Evolutionary conservation across 2,888 invertebrate species (phyloP), one percentile per base, ranked within the genome.

Genomic region (Tinea pellionella): DNA sequence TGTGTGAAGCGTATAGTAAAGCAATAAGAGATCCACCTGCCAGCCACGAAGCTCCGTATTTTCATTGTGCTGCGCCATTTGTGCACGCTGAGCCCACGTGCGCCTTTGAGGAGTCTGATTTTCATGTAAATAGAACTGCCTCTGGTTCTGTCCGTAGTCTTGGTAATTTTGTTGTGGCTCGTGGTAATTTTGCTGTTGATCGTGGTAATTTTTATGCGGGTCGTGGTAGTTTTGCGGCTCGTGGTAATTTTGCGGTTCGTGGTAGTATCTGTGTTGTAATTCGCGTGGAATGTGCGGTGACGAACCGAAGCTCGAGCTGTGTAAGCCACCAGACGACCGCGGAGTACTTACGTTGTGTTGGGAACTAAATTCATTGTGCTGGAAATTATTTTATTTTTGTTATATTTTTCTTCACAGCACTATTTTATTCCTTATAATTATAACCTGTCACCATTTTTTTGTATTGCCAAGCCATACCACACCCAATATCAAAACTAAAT

Each of bases 101-200:
- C 92, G 81, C 8, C 92, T 78, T 72, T 89, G 91, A 60, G 89
- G 89, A 61, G 84, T 89, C 62, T 76, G 73, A 80, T 76, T 78
- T 71, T 94, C 93, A 74, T 95, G 94, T 67, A 94, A 84, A 80
- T 92, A 95, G 80, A 94, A 94, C 77, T 93, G 92, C 65, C 90
- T 88, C 63, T 90, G 88, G 57, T 80, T 82, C 19, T 75, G 64
- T 63, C 75, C 68, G 67, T 67, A 71, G n/a, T 58, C 43, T 2
- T 43, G 16, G 11, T 42, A 37, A 16, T 29, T 30, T n/a, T 59
- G 41, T 9, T 4, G 41, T 6, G 59, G 16, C 41, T 59, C 59
- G 6, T 69, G 61, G 30, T 61, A 57, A n/a, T 59, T 59, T 42
- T 60, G 57, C 9, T 62, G 67, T 37, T 65, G 67, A 62, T 74